Evolutionary conservation across 2,113 vertebrate species (phyloP), one percentile per base, ranked within the genome.

Genomic region (Columba livia): DNA sequence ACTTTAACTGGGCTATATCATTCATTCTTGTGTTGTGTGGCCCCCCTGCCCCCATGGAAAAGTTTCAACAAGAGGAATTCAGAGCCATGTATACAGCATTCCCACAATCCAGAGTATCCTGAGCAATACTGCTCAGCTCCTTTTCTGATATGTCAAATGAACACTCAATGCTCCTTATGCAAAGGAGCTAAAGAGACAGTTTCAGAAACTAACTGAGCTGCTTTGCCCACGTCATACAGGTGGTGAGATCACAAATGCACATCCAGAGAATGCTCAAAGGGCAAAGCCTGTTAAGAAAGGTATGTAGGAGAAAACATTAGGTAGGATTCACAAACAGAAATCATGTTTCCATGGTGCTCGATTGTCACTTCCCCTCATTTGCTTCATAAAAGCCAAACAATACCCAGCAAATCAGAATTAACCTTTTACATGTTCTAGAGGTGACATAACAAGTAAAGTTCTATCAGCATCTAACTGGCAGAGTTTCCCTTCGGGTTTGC

Each of bases 391-490:
- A 95, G 79, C 40, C 32, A 67, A 48, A 31, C 0, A 7, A 42
- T 64, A 36, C 21, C 77, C 65, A 42, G 47, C 24, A 90, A 77
- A 88, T 32, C 67, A 88, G 54, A 92, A 86, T 80, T 86, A 92
- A 58, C 40, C 40, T 78, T 90, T 66, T 56, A 44, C 25, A 21
- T 66, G 85, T 67, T 31, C 75, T 21, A 58, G 53, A 89, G 62
- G 38, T 16, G 54, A 60, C 1, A 25, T 8, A 42, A 65, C 32
- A 38, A 50, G 31, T 32, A 1, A 70, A 15, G 29, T 28, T 38
- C 38, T 57, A 18, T 15, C 86, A 40, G 48, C 32, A 72, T 5
- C 50, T 51, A 32, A 28, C 23, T 21, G 26, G 32, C 2, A 38
- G 31, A 29, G 26, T 28, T 79, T 42, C 62, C 28, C 19, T 26